Evolutionary conservation across 1,140 invertebrate genomes (phyloP).

Genomic region (Aphelinus certus): DNA sequence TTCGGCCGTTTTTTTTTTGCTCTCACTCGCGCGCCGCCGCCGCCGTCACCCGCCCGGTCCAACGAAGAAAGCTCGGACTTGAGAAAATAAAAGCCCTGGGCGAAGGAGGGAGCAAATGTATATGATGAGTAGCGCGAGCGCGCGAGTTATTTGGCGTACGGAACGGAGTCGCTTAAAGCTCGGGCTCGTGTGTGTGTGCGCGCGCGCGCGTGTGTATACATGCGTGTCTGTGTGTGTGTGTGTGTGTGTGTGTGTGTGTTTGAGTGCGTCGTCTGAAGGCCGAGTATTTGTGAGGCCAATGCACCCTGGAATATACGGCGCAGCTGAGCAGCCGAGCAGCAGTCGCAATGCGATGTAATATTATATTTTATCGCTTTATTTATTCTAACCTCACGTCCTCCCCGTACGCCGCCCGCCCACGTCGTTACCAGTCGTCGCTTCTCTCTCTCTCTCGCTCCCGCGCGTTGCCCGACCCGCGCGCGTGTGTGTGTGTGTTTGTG

Average conservation of each 20-base stretch:
- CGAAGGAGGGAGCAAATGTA: conserved; percentile 27
- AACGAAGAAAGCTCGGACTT: background rate
- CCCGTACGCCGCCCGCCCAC: conserved; percentile 43
- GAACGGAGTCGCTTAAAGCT: conserved; percentile 23
- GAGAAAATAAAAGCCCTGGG: conserved; percentile 27
- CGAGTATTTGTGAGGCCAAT: conserved; percentile 61
- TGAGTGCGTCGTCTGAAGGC: conserved; percentile 50
- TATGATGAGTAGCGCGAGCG: conserved; percentile 34
- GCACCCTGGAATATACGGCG: conserved; percentile 60
- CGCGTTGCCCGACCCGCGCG: conserved; percentile 10
- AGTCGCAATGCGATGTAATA: conserved; percentile 47
- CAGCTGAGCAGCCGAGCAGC: conserved; percentile 46
- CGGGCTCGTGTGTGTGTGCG: background rate
- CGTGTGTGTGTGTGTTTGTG: background rate
- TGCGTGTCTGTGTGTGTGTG: background rate
- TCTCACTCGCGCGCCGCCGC: background rate
- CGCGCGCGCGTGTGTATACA: background rate
- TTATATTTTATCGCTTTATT: conserved; percentile 61
- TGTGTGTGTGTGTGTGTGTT: conserved; percentile 3
- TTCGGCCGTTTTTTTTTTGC: too few species aligned
- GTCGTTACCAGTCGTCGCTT: conserved; percentile 41
- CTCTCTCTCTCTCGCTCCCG: conserved; percentile 11
- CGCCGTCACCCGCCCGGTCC: conserved; percentile 23
- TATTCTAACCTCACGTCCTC: conserved; percentile 56
- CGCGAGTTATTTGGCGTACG: conserved; percentile 36